Evolutionary conservation across 2,888 invertebrate genomes (phyloP).

Genomic region (Himalopsyche kuldschensis): DNA sequence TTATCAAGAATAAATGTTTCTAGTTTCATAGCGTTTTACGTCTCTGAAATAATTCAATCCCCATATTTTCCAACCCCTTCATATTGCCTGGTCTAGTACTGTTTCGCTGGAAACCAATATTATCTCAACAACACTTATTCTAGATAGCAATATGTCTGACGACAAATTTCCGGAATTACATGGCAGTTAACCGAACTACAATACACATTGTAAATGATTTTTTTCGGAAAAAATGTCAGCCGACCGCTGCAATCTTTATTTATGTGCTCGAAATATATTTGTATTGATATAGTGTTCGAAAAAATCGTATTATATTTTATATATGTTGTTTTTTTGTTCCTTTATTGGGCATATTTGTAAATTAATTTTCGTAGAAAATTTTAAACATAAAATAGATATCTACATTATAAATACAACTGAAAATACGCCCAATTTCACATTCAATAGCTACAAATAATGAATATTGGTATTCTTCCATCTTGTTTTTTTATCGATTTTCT

Average conservation of each 20-base stretch:
- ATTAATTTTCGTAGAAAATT: no score
- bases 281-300: not conserved
- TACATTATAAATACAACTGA: no score
- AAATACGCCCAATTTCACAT: no score
- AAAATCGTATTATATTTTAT: not conserved
- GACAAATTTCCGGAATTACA: not conserved
- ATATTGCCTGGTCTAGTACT: not conserved
- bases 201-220: not conserved
- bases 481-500: no score
- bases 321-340: not conserved
- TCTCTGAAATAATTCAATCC: not conserved
- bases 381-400: no score
- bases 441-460: no score
- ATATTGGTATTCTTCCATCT: no score
- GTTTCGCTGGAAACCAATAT: not conserved
- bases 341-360: no score
- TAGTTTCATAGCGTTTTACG: not conserved
- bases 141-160: conserved; percentile 4
- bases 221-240: not conserved
- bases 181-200: not conserved
- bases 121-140: conserved; percentile 6
- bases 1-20: no score
- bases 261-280: not conserved
- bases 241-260: not conserved
- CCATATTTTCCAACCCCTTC: not conserved